Base-by-base conservation (phyloP, 2,113 vertebrate genomes). In the Monopterus albus region DNA sequence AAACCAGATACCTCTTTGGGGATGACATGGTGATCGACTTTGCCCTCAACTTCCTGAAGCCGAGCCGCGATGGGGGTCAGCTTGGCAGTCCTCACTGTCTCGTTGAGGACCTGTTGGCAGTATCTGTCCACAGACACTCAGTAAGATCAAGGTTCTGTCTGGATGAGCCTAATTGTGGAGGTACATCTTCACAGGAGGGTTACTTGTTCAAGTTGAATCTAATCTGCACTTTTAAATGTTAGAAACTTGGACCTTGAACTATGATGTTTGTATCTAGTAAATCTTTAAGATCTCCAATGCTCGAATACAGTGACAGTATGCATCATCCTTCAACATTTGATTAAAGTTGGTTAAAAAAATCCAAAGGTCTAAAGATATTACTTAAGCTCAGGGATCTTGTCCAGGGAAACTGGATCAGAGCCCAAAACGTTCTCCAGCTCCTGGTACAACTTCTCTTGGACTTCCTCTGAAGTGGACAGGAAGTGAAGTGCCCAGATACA, bases 401-500 rank as follows among this genome's bases (percentile, higher is more conserved):
- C 95, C 50, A 93, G 84, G 20, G 95, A 93, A 77, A 99, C 51
- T 8, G 95, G 94, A 55, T 87, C 93, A 6, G 95, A 95, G 6
- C 96, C 97, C 29, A 98, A 89, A 86, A 98, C 92, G 0, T 78
- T 86, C 11, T 94, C 88, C 81, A 97, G 63, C 73, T 99, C 97
- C 81, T 93, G 82, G 83, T 91, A 88, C 14, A 99, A 87, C 81
- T 95, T 96, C 64, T 96, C 94, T 88, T 99, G 98, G 65, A 96
- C 88, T 11, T 95, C 95, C 88, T 95, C 93, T 5, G 95, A 95
- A 17, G 92, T 93, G 17, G 96, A 95, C 83, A 99, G 91, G 91
- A 98, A 99, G 84, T 93, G 95, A n/a, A 98, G 91, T 17, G 94
- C 95, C 97, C 97, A 99, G 69, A 95, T 96, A 57, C 98, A 99